Evolutionary conservation across 1,140 invertebrate species (phyloP).

Genomic region (Arctopsyche grandis): DNA sequence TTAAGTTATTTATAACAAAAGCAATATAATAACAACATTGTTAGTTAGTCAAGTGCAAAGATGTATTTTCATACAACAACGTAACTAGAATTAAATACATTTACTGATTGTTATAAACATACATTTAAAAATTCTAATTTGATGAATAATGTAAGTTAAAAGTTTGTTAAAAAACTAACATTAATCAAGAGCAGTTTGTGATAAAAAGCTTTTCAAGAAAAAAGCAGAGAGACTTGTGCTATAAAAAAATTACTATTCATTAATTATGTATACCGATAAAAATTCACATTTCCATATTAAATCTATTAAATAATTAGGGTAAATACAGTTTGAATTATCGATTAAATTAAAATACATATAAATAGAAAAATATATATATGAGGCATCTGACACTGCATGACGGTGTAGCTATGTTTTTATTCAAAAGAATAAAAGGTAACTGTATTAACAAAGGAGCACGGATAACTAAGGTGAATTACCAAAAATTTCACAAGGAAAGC

Average conservation of each 20-base stretch:
- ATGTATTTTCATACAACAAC: slow-evolving; percentile 24
- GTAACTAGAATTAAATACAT: slow-evolving; percentile 29
- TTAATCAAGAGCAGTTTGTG: slow-evolving; percentile 30
- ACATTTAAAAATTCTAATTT: slow-evolving; percentile 19
- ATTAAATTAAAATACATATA: slow-evolving; percentile 28
- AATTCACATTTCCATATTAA: slow-evolving; percentile 15
- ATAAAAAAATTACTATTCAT: slow-evolving; percentile 36
- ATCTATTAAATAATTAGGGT: slow-evolving; percentile 18
- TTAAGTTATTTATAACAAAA: slow-evolving; percentile 36
- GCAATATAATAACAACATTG: slow-evolving; percentile 31
- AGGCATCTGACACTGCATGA: slow-evolving; percentile 52
- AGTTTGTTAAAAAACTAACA: slow-evolving; percentile 16
- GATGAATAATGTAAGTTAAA: slow-evolving; percentile 18
- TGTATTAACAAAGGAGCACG: slow-evolving; percentile 63
- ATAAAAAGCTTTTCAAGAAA: slow-evolving; percentile 37
- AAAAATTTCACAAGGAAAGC: slow-evolving; percentile 68
- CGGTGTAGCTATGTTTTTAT: slow-evolving; percentile 47
- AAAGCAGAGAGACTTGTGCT: slow-evolving; percentile 49
- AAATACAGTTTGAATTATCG: slow-evolving; percentile 8
- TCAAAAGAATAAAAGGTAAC: slow-evolving; percentile 50
- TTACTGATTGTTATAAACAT: slow-evolving; percentile 26
- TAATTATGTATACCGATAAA: background rate
- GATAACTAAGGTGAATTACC: slow-evolving; percentile 64
- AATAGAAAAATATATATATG: slow-evolving; percentile 34
- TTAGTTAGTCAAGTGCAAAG: slow-evolving; percentile 39